Base-by-base conservation (phyloP, 2,888 invertebrate genomes). In the Drosophila tripunctata region DNA sequence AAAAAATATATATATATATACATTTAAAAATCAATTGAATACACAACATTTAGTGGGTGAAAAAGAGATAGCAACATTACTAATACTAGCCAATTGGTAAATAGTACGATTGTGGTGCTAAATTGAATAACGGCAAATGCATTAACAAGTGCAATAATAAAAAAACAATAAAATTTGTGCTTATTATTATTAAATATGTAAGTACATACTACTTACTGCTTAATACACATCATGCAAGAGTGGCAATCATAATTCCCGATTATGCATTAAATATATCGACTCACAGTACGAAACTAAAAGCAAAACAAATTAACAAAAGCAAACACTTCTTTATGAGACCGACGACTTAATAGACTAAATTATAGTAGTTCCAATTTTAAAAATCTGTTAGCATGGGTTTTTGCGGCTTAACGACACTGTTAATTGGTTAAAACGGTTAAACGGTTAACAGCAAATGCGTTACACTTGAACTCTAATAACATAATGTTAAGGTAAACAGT, bases 91-190 rank as follows among this genome's bases (percentile, higher is more conserved):
- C 58, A 68, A 43, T 66, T 73, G 63, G 73, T 73, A 67, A 75
- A 74, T 64, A 74, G 64, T 68, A 71, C 67, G 64, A 80, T 69
- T 58, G 69, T 67, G 78, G 82, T 75, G 85, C 70, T 85, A 78
- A 82, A 87, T 87, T 84, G 73, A 75, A 65, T 87, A 87, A 82
- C 87, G 67, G 82, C 70, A 57, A 64, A 61, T 67, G 78, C 67
- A 81, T 81, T 87, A 85, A 35, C 85, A 84, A 87, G 81, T 84
- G 81, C 84, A 87, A 85, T 85, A 75, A 78, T 66, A 77, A 75
- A 78, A 64, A 77, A 61, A 60, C 22, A 24, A 22, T 24, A 75
- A 58, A 58, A 30, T 63, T 58, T 63, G 44, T 57, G 58, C 64
- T 75, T 60, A 63, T 67, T 73, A 75, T 65, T 73, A 77, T 69